Conservation (phyloP, 2,888 invertebrate species). For the Carcina quercana region DNA sequence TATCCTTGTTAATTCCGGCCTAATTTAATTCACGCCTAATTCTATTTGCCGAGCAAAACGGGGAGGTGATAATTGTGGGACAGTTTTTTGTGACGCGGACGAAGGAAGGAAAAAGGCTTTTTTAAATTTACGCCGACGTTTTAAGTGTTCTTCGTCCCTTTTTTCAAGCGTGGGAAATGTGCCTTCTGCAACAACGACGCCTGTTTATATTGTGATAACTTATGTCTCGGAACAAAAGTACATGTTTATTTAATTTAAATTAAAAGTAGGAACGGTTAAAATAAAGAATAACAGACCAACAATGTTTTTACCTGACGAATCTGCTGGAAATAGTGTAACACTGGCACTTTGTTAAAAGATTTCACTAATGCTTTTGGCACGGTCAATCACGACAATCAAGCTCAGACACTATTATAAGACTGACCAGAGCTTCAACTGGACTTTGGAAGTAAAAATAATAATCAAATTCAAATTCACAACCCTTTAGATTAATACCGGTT, state of each 20-base stretch:
- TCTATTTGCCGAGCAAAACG: constrained; percentile 70
- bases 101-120: constrained; percentile 30
- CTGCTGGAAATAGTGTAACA: background rate
- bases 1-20: constrained; percentile 71
- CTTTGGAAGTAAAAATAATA: constrained; percentile 38
- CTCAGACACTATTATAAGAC: constrained; percentile 41
- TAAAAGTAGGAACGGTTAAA: too few species aligned
- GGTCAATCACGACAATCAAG: constrained; percentile 29
- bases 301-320: background rate
- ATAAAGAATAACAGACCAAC: too few species aligned
- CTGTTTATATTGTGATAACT: too few species aligned
- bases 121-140: constrained; percentile 34
- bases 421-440: constrained; percentile 43
- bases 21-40: constrained; percentile 73
- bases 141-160: constrained; percentile 26
- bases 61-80: constrained; percentile 69
- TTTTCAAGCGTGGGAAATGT: constrained; percentile 45
- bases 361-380: constrained; percentile 20
- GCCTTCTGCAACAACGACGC: constrained; percentile 15
- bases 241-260: too few species aligned
- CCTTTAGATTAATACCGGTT: constrained; percentile 58
- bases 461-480: constrained; percentile 34
- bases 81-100: constrained; percentile 51
- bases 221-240: too few species aligned
- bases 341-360: too few species aligned